phyloP scores from a whole-genome alignment of 2,113 vertebrate species.

The Chaenogobius annularis region DNA sequence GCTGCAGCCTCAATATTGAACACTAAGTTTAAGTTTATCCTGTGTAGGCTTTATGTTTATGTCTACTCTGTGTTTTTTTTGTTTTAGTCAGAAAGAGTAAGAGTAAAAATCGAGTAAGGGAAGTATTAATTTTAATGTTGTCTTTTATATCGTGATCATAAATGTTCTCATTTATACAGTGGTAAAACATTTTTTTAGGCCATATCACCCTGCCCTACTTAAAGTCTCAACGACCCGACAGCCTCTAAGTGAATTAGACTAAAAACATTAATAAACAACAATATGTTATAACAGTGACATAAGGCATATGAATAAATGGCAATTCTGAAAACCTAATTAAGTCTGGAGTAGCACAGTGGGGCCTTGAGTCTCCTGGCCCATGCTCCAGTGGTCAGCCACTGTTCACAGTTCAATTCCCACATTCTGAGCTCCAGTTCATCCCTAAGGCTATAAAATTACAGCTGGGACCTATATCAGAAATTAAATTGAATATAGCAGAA shows the following conservation, averaged over 20 bases:
- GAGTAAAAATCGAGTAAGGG: too few species aligned
- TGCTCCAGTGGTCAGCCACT: not conserved
- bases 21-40: too few species aligned
- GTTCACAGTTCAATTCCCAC: conserved; percentile 7
- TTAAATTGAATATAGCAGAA: not conserved
- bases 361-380: not conserved
- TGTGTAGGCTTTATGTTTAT: too few species aligned
- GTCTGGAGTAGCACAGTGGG: not conserved
- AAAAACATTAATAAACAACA: not conserved
- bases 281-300: not conserved
- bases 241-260: not conserved
- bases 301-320: not conserved
- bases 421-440: not conserved
- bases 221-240: too few species aligned
- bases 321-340: not conserved
- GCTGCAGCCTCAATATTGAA: too few species aligned
- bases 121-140: too few species aligned
- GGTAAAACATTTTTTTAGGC: too few species aligned
- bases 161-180: too few species aligned
- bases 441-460: not conserved
- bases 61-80: too few species aligned
- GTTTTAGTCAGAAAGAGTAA: too few species aligned
- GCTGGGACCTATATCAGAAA: not conserved
- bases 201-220: too few species aligned
- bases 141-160: too few species aligned